Conservation (phyloP, 2,888 invertebrate species). For the Iphiclides podalirius region DNA sequence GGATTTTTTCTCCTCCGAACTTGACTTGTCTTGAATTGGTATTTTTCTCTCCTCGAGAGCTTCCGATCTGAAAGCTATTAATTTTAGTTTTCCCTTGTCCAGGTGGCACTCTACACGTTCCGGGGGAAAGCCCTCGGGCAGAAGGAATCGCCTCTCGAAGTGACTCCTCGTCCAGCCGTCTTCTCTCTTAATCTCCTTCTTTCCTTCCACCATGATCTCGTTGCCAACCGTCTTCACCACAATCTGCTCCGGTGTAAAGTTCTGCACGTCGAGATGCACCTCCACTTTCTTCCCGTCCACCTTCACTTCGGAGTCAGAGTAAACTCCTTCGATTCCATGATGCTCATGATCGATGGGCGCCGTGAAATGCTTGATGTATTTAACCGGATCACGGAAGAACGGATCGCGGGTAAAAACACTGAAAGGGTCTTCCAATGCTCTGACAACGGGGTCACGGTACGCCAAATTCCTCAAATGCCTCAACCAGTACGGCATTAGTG, state of each 20-base stretch:
- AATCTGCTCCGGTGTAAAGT: constrained; percentile 89
- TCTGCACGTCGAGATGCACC: constrained; percentile 87
- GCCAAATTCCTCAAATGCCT: constrained; percentile 64
- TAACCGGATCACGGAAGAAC: constrained; percentile 64
- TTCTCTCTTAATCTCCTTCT: constrained; percentile 87
- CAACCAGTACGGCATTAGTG: constrained; percentile 66
- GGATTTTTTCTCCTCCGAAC: constrained; percentile 18
- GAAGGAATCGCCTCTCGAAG: constrained; percentile 85
- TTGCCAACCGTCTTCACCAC: constrained; percentile 88
- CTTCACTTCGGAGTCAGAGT: constrained; percentile 77
- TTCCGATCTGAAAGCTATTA: constrained; percentile 81
- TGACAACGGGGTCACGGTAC: constrained; percentile 53
- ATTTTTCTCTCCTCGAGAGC: constrained; percentile 56
- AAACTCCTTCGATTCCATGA: constrained; percentile 70
- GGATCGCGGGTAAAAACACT: constrained; percentile 56
- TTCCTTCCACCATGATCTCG: constrained; percentile 87
- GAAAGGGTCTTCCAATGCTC: constrained; percentile 61
- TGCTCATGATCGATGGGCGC: constrained; percentile 45
- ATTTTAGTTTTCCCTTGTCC: constrained; percentile 86
- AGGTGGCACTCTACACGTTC: constrained; percentile 86
- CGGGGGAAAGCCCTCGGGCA: constrained; percentile 88
- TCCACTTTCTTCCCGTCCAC: constrained; percentile 84
- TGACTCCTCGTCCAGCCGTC: constrained; percentile 88
- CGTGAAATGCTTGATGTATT: constrained; percentile 49
- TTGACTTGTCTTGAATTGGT: constrained; percentile 55